A percentile compares a stretch with the other conserved stretches of the same genome.
phyloP scores from a whole-genome alignment of 1,140 invertebrate genomes.

The Prorops nasuta region DNA sequence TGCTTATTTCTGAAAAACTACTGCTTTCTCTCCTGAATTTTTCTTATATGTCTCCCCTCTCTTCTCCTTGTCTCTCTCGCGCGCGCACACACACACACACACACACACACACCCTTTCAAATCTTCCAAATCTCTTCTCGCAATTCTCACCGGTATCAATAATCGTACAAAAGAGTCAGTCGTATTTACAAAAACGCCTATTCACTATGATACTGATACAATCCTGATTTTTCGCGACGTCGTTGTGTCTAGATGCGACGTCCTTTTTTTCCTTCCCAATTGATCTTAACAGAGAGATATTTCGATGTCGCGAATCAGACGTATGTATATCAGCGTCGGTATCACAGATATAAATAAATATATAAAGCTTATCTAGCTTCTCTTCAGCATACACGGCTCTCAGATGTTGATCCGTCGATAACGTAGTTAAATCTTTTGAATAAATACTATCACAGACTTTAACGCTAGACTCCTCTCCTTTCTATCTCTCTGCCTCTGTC shows the following conservation, averaged over 20 bases:
- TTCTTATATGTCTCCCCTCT: not conserved
- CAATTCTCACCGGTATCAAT: conserved; percentile 37
- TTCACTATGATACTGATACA: conserved; percentile 41
- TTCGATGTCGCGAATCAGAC: not conserved
- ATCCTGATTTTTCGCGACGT: conserved; percentile 19
- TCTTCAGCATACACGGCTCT: conserved; percentile 1
- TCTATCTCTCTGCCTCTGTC: conserved; percentile 12
- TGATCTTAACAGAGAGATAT: not conserved
- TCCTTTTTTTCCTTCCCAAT: too few species aligned
- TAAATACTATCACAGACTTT: conserved; percentile 56
- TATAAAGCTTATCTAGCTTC: conserved; percentile 43
- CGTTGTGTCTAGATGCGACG: not conserved
- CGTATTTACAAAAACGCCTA: conserved; percentile 56
- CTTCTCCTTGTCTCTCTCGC: not conserved
- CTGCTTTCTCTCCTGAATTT: not conserved
- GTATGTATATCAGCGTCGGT: conserved; percentile 34
- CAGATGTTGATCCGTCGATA: not conserved
- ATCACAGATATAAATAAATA: conserved; percentile 52
- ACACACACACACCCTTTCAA: too few species aligned
- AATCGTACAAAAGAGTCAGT: conserved; percentile 58
- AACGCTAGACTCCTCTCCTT: conserved; percentile 30
- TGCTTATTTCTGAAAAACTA: not conserved
- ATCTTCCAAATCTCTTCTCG: too few species aligned
- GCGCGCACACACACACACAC: not conserved
- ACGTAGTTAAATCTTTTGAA: conserved; percentile 33